Percentiles rank a stretch among this genome's conserved stretches.
phyloP scores from a whole-genome alignment of 2,113 vertebrate genomes.

The Ceyx melanurus region DNA sequence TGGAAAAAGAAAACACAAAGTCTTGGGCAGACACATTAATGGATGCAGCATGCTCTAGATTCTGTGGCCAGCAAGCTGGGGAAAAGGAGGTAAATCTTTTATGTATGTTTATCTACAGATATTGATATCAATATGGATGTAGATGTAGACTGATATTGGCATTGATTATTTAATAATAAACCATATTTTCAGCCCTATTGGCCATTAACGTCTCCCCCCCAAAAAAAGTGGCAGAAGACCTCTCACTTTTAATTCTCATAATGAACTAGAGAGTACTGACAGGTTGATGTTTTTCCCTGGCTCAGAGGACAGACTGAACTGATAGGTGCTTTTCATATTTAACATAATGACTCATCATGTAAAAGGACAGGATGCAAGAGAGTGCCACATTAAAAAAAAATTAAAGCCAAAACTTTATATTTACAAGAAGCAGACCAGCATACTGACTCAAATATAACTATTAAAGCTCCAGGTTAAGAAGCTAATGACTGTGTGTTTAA shows the following conservation, averaged over 20 bases:
- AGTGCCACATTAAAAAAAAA: background rate
- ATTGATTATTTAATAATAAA: background rate
- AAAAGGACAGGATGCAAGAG: background rate
- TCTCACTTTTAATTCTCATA: background rate
- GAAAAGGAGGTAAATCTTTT: background rate
- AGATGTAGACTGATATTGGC: background rate
- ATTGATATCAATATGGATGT: background rate
- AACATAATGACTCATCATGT: background rate
- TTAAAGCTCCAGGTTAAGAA: background rate
- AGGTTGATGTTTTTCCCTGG: background rate
- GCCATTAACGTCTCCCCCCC: background rate
- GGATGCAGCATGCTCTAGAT: background rate
- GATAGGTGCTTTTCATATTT: background rate
- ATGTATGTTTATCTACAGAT: background rate
- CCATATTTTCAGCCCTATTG: background rate
- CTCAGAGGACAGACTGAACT: background rate
- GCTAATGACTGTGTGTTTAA: background rate
- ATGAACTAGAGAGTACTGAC: background rate
- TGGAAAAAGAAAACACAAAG: background rate
- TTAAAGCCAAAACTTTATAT: background rate
- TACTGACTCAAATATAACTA: background rate
- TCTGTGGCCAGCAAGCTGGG: background rate
- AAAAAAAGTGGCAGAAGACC: background rate
- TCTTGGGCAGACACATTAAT: background rate
- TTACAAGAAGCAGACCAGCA: background rate